phyloP scores from a whole-genome alignment of 2,888 invertebrate genomes.

The Physocephala rufipes region DNA sequence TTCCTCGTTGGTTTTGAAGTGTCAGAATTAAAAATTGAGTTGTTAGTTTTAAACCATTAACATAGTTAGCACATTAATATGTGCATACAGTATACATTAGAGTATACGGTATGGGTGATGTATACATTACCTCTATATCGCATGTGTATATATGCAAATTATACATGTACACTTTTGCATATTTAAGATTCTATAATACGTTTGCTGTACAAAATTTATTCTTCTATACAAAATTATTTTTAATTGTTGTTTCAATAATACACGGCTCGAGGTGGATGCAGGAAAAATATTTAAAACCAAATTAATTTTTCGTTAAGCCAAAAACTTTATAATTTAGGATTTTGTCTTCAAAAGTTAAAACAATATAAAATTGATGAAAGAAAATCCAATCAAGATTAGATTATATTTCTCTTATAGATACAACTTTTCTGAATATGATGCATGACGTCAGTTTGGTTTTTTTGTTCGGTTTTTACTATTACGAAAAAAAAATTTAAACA shows the following conservation, averaged over 20 bases:
- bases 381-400: conserved; percentile 9
- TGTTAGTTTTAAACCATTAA: no score
- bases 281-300: conserved; percentile 20
- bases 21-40: no score
- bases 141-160: conserved; percentile 32
- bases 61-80: no score
- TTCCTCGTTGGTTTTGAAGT: no score
- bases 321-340: conserved; percentile 59
- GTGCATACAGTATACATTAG: no score
- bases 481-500: conserved; percentile 11
- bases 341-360: conserved; percentile 42
- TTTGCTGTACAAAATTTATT: conserved; percentile 9
- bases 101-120: no score
- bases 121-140: no score
- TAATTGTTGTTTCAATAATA: neutral
- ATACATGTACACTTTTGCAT: conserved; percentile 39
- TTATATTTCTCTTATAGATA: conserved; percentile 47
- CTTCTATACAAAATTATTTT: conserved; percentile 1
- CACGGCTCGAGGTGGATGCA: conserved; percentile 40
- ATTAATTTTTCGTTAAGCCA: conserved; percentile 43
- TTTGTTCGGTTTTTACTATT: neutral
- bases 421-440: conserved; percentile 58
- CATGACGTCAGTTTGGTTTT: neutral
- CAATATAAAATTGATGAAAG: conserved; percentile 9
- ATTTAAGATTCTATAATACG: conserved; percentile 13